Percentiles rank a stretch among this genome's conserved stretches.
Evolutionary conservation across 2,113 vertebrate genomes (phyloP).

Genomic region (Trematomus loennbergii): DNA sequence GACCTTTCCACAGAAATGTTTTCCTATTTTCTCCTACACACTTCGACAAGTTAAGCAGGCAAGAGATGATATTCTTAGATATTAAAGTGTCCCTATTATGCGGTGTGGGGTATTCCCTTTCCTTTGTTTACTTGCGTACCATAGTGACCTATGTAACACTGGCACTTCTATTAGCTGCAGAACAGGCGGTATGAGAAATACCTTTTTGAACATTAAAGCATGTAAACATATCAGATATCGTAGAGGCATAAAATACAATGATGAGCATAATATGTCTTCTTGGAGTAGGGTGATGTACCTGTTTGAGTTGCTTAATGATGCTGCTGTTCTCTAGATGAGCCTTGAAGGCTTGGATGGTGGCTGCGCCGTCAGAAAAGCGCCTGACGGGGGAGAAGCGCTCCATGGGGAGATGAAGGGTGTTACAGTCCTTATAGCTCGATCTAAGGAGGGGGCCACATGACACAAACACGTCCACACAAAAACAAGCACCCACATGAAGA

Average conservation of each 20-base stretch:
- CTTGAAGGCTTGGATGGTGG: conserved; percentile 98
- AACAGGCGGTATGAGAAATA: no score
- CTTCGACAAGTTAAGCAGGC: background rate
- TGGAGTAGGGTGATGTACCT: conserved; percentile 83
- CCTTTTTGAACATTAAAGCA: no score
- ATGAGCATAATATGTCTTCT: no score
- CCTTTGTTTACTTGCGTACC: no score
- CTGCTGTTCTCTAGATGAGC: conserved; percentile 97
- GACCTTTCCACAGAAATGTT: background rate
- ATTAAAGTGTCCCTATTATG: no score
- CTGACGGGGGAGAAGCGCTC: conserved; percentile 98
- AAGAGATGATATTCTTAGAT: background rate
- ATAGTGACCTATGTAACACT: no score
- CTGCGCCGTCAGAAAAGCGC: conserved; percentile 96
- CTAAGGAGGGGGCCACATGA: conserved; percentile 76
- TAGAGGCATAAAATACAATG: no score
- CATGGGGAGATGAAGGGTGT: conserved; percentile 97
- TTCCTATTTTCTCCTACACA: background rate
- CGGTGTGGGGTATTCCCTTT: no score
- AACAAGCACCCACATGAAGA: conserved; percentile 31
- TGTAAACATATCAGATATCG: no score
- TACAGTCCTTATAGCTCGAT: conserved; percentile 98
- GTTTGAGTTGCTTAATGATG: conserved; percentile 96
- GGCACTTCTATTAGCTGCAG: no score
- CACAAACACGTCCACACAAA: conserved; percentile 51